These are phyloP conservation scores for Charadrius vociferus DNA, from an alignment of 2,113 vertebrate genomes.

Conservation along the genomic window DNA sequence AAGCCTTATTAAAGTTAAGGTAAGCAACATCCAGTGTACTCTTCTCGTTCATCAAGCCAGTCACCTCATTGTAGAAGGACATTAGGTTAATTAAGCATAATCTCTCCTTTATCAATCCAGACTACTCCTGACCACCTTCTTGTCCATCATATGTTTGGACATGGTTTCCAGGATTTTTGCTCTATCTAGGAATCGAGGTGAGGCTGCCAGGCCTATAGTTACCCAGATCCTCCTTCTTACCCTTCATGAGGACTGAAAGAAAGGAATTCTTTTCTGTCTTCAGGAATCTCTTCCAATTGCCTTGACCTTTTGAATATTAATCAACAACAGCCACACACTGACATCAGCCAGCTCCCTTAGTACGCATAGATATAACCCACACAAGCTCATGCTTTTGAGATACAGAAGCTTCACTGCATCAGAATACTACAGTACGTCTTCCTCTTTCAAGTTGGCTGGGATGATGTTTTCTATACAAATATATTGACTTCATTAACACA, in stretches of 20 bases:
- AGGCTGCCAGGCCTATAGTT: neutral
- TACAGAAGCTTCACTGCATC: neutral
- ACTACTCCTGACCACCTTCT: neutral
- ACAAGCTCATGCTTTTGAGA: neutral
- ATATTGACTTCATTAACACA: neutral
- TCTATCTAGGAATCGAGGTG: neutral
- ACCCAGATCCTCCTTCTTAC: neutral
- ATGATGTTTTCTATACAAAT: neutral
- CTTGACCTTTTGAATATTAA: neutral
- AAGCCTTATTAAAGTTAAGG: neutral
- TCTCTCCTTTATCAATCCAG: neutral
- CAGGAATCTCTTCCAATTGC: neutral
- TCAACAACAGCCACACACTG: rapidly evolving
- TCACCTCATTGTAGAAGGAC: rapidly evolving
- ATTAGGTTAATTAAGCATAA: neutral
- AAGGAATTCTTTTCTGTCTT: neutral
- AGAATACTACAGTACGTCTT: neutral
- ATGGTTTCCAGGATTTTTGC: neutral
- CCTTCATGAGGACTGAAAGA: neutral
- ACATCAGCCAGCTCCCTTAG: neutral
- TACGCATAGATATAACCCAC: neutral
- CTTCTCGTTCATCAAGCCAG: neutral
- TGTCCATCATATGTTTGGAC: neutral
- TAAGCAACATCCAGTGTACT: neutral
- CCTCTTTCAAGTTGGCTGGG: neutral